Evolutionary conservation across 2,797 vertebrate species (phyloP).

Genomic region (Macropodus opercularis): DNA sequence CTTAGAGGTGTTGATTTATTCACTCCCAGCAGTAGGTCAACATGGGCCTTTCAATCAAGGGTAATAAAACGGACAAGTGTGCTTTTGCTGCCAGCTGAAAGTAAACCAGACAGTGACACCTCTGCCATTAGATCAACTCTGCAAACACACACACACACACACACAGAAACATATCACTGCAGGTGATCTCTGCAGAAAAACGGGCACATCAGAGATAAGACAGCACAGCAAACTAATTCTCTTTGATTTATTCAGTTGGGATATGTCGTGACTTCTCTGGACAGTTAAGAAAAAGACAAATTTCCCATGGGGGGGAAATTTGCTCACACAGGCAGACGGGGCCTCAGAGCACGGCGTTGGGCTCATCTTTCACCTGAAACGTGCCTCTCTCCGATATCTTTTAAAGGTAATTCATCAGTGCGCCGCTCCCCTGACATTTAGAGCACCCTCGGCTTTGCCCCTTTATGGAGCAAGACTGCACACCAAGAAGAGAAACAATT

Average conservation of each 20-base stretch:
- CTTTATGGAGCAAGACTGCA: conserved; percentile 77
- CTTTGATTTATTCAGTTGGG: conserved; percentile 80
- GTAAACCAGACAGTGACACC: conserved; percentile 33
- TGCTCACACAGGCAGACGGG: conserved; percentile 54
- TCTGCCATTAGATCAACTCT: conserved; percentile 25
- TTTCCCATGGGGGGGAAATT: conserved; percentile 68
- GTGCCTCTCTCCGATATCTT: conserved; percentile 76
- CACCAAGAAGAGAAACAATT: conserved; percentile 78
- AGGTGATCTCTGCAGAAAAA: conserved; percentile 67
- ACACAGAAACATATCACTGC: conserved; percentile 35
- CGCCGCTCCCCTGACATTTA: conserved; percentile 76
- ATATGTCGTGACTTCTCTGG: conserved; percentile 72
- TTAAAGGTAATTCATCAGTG: conserved; percentile 84
- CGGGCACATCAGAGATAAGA: conserved; percentile 68
- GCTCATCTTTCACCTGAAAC: conserved; percentile 79
- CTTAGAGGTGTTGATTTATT: background rate
- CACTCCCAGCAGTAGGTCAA: background rate
- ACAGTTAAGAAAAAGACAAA: conserved; percentile 86
- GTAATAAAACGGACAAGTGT: conserved; percentile 14
- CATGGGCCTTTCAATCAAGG: conserved; percentile 21
- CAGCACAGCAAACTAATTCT: conserved; percentile 72
- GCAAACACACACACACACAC: conserved; percentile 17
- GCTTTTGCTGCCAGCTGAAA: conserved; percentile 24
- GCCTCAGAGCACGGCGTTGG: conserved; percentile 54
- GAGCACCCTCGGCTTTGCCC: conserved; percentile 76